Evolutionary conservation across 2,113 vertebrate species (phyloP), one percentile per base, ranked within the genome.

Genomic region (Sphaerodactylus townsendi): DNA sequence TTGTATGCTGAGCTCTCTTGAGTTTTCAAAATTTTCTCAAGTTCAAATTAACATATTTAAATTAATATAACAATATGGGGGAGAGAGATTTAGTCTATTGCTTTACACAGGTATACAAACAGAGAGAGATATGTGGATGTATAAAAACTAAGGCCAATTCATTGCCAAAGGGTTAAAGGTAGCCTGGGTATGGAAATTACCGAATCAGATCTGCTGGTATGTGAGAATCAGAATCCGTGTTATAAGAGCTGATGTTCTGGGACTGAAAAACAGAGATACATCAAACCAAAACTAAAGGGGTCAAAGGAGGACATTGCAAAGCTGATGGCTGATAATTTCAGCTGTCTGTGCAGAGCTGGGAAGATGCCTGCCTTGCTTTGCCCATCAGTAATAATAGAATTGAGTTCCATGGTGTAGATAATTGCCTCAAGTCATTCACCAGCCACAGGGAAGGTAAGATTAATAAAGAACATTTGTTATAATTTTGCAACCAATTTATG

Each of bases 391-490:
- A 66, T 90, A 92, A 92, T 80, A 85, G 88, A 90, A 88, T 89
- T 93, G 89, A 90, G 83, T 90, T 92, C 87, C 64, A 80, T 48
- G 23, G 77, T 87, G 87, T 85, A 93, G 81, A 92, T 94, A 93
- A 95, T 93, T 92, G 81, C 90, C 74, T 83, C 64, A 77, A 94
- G 88, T 90, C 77, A 85, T 88, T 92, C 86, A 82, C 35, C 74
- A 92, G 79, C 77, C 89, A 86, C 44, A 82, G 83, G 70, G 86
- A 95, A 95, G 84, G 88, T 94, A 93, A 94, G 90, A 95, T 95
- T 96, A 96, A 95, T 94, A 96, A 94, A 91, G 82, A 90, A n/a
- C 66, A 92, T 95, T 95, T 94, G 71, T 94, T 94, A 95, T 94
- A 93, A 92, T 94, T 95, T 90, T 93, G 89, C 79, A 93, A 93